Conservation (phyloP, 2,113 vertebrate species). For the Chunga burmeisteri region DNA sequence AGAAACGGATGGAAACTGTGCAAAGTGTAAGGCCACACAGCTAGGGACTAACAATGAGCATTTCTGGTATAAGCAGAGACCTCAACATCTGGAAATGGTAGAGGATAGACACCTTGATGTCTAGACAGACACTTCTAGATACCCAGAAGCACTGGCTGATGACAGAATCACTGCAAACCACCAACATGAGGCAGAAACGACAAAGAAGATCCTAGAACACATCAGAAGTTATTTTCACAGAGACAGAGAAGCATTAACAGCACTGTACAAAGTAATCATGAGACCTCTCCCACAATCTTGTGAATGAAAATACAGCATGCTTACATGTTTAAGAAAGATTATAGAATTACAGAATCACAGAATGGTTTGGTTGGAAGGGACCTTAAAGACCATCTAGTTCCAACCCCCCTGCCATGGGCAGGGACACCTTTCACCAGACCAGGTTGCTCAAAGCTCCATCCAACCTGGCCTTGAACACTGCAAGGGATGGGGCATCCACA, state of each 20-base stretch:
- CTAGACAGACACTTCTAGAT: background rate
- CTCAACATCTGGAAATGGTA: background rate
- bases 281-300: background rate
- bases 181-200: background rate
- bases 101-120: background rate
- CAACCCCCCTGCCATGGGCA: no score
- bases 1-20: constrained; percentile 26
- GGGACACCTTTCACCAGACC: no score
- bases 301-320: background rate
- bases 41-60: constrained; percentile 15
- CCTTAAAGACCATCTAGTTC: no score
- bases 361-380: no score
- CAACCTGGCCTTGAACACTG: no score
- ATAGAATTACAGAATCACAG: no score
- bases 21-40: background rate
- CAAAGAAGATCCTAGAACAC: background rate
- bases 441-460: no score
- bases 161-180: background rate
- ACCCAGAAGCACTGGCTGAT: background rate
- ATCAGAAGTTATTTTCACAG: background rate
- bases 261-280: background rate
- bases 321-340: background rate
- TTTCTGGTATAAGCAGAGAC: background rate
- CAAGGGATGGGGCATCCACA: no score
- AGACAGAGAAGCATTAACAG: background rate